These are phyloP conservation scores for Pygathrix nemaeus DNA, from an alignment of 2,113 vertebrate species.

Conservation along the genomic window DNA sequence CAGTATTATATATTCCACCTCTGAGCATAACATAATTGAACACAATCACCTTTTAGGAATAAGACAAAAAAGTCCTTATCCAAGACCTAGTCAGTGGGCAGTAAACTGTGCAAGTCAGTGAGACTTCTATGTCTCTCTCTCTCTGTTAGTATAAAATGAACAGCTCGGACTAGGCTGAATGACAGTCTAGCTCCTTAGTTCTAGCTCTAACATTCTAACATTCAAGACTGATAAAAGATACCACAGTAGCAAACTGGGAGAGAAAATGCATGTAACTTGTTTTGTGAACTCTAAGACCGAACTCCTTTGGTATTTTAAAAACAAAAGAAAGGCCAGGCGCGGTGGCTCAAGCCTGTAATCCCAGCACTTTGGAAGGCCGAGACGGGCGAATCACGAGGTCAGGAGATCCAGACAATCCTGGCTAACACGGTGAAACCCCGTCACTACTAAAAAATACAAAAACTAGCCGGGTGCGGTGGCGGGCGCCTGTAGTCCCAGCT, in stretches of 20 bases:
- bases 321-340: not conserved
- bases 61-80: not conserved
- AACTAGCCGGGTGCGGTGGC: too few species aligned
- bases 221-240: not conserved
- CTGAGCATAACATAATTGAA: not conserved
- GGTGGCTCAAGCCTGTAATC: too few species aligned
- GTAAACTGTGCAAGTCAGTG: not conserved
- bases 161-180: not conserved
- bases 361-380: too few species aligned
- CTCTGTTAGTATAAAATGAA: not conserved
- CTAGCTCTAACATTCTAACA: not conserved
- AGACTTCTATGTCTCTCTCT: not conserved
- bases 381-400: too few species aligned
- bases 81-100: not conserved
- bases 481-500: too few species aligned
- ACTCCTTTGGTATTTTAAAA: not conserved
- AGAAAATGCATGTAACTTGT: not conserved
- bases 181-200: not conserved
- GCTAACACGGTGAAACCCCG: too few species aligned
- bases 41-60: not conserved
- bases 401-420: too few species aligned
- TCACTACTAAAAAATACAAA: too few species aligned
- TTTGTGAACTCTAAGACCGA: not conserved
- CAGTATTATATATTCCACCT: not conserved
- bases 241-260: not conserved